A percentile compares a stretch with the other conserved stretches of the same genome.
These are phyloP conservation scores for Hiodon alosoides DNA, from an alignment of 2,113 vertebrate genomes.

Conservation along the genomic window DNA sequence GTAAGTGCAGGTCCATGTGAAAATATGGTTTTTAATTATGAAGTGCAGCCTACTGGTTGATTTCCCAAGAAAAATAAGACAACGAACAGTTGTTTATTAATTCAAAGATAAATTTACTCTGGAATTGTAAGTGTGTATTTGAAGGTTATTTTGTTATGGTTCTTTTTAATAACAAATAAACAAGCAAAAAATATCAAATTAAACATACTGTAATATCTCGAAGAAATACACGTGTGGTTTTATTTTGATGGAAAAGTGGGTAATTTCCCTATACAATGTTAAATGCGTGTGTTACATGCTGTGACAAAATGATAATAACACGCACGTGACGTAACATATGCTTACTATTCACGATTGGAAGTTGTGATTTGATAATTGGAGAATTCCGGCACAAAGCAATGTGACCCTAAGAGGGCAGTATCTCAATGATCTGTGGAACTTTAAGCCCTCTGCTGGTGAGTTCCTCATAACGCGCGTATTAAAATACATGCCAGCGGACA, in stretches of 20 bases:
- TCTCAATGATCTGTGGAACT: neutral
- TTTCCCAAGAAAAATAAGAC: neutral
- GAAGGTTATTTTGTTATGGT: slow-evolving; percentile 26
- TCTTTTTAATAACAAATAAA: slow-evolving; percentile 32
- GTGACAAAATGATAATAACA: too few species aligned
- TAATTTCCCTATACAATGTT: too few species aligned
- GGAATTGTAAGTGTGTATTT: slow-evolving; percentile 2
- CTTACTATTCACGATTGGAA: too few species aligned
- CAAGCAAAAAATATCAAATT: slow-evolving; percentile 15
- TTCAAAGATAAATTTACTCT: slow-evolving; percentile 17
- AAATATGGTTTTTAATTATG: slow-evolving; percentile 16
- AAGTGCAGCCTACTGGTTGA: neutral
- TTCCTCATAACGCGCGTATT: neutral
- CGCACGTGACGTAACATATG: too few species aligned
- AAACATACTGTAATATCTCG: slow-evolving; percentile 10
- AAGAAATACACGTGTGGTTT: neutral
- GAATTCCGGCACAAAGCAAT: too few species aligned
- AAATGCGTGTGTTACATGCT: too few species aligned
- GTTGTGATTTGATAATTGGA: too few species aligned
- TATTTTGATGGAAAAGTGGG: neutral
- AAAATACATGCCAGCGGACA: neutral
- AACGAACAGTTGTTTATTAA: slow-evolving; percentile 12
- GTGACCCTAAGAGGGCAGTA: neutral
- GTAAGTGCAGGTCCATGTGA: slow-evolving; percentile 24
- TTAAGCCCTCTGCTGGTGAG: neutral